Conservation (phyloP, 2,113 vertebrate species). For the Solenodon paradoxus region DNA sequence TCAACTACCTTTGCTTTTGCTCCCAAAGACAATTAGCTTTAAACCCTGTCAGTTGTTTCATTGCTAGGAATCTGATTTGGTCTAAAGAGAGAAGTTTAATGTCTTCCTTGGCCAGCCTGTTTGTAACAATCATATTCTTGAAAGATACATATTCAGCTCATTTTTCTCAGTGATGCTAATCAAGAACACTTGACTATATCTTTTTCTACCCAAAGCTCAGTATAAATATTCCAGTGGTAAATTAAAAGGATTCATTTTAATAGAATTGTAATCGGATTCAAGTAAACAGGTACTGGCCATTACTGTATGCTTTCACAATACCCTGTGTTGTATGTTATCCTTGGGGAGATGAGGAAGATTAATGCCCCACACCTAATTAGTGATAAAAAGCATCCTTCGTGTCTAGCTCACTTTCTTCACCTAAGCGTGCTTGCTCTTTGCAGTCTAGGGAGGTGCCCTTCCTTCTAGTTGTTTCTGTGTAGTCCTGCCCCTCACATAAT, state of each 20-base stretch:
- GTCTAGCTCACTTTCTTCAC: neutral
- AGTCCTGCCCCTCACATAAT: neutral
- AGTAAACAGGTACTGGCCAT: neutral
- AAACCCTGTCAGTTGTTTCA: neutral
- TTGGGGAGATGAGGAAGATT: neutral
- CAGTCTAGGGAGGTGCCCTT: neutral
- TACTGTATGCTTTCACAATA: neutral
- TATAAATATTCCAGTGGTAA: neutral
- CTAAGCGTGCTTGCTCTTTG: neutral
- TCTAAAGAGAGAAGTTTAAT: neutral
- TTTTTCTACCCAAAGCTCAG: neutral
- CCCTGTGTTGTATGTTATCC: neutral
- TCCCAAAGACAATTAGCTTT: neutral
- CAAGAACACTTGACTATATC: neutral
- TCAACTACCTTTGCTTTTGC: neutral
- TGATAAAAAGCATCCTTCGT: neutral
- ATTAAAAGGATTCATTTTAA: neutral
- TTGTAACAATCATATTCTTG: neutral
- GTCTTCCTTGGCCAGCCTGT: neutral
- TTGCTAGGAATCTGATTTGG: neutral
- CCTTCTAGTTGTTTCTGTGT: neutral
- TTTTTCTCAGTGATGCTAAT: slow-evolving; percentile 5
- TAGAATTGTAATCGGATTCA: neutral
- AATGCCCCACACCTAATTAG: neutral
- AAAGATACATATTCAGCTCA: neutral